Base-by-base conservation (phyloP, 2,113 vertebrate species). In the Hippocampus barbouri region DNA sequence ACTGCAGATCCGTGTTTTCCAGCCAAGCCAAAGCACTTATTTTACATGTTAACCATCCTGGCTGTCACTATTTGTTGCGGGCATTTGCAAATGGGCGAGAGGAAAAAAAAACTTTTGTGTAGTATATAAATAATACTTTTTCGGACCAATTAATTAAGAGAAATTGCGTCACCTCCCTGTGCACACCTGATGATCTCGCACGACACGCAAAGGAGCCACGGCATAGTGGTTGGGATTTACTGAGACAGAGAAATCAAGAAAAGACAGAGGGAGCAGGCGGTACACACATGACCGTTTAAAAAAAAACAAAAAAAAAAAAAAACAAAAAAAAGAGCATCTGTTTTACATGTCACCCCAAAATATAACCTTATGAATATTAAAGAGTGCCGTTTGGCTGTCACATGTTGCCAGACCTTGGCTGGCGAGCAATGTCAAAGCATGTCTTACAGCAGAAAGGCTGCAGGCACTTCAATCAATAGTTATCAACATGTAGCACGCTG, bases 401-500 rank as follows among this genome's bases (percentile, higher is more conserved):
- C 47, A 79, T 74, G 69, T 75, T 71, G 72, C 70, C 73, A 83
- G 85, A 78, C 82, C 83, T 88, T 84, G 83, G 75, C 25, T 34
- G 16, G 49, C 34, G 18, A 85, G 45, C 85, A 86, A 89, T 85
- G 87, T 89, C 86, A 89, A 69, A 71, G 77, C 41, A 61, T 86
- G 78, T 86, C 82, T 85, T 79, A 74, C 80, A 88, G 84, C 82
- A 75, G 67, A 75, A 76, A 45, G 21, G 80, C 87, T 85, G 66
- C 69, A 64, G 82, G 87, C 80, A 38, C 72, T 82, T 68, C 87
- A 89, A 90, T 89, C 89, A 90, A 88, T 89, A 88, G 82, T 87
- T 90, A 86, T 89, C 83, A 90, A 72, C 82, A 43, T 83, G 71
- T 85, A 79, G 60, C 70, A 30, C 74, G 59, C 71, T 88, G 81